phyloP scores from a whole-genome alignment of 37 sponge, comb jelly and placozoan species.

The Crambe crambe region DNA sequence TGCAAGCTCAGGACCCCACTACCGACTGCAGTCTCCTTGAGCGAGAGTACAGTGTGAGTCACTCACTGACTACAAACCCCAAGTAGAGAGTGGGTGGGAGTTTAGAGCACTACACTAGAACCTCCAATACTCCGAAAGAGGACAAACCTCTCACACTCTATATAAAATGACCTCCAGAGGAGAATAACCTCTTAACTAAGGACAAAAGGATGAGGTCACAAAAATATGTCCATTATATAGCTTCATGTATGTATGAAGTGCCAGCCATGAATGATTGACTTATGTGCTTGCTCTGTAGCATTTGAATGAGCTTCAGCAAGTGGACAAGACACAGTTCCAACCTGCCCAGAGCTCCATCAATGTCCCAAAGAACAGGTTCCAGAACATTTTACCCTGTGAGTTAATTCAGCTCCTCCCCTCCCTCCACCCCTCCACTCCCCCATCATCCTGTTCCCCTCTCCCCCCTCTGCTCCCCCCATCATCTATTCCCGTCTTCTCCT shows the following conservation, averaged over 20 bases:
- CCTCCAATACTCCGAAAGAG: too few species aligned
- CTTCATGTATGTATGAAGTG: background rate
- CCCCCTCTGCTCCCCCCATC: background rate
- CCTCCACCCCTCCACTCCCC: background rate
- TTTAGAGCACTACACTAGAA: too few species aligned
- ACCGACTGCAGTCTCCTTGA: slow-evolving; percentile 17
- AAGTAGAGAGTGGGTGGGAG: background rate
- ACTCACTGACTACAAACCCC: too few species aligned
- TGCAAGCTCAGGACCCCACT: slow-evolving; percentile 15
- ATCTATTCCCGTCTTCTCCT: background rate
- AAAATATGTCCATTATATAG: too few species aligned
- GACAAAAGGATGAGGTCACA: too few species aligned
- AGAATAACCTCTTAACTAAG: too few species aligned
- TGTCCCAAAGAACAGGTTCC: slow-evolving; percentile 69
- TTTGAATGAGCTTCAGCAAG: slow-evolving; percentile 21
- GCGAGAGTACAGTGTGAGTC: slow-evolving; percentile 25
- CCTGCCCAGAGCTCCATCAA: slow-evolving; percentile 50
- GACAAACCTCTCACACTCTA: too few species aligned
- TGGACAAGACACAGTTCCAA: slow-evolving; percentile 30
- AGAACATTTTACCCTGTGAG: slow-evolving; percentile 72
- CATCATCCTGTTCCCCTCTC: background rate
- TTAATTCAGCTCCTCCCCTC: background rate
- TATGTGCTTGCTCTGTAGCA: slow-evolving; percentile 9
- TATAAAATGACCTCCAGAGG: too few species aligned
- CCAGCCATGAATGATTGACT: background rate